Percentiles rank a stretch among this genome's conserved stretches.
Conservation (phyloP, 2,113 vertebrate genomes). For the Vidua chalybeata region DNA sequence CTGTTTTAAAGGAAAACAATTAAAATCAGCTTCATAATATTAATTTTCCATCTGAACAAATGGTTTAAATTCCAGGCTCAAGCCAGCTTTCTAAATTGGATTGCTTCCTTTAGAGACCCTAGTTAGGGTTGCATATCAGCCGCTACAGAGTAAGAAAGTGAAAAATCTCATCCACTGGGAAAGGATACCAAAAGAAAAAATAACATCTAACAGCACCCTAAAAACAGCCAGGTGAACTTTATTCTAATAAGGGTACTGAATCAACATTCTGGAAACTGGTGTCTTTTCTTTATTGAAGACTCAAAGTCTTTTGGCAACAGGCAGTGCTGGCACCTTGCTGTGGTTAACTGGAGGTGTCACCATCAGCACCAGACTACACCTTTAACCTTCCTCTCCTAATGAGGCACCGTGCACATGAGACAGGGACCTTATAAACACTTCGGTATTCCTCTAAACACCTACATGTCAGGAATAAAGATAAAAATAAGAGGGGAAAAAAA, state of each 20-base stretch:
- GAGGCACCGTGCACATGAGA: neutral
- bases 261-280: neutral
- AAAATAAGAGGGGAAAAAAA: fast-evolving
- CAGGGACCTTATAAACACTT: neutral
- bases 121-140: neutral
- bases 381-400: neutral
- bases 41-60: neutral
- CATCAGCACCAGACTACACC: neutral
- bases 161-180: neutral
- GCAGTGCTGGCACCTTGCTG: neutral
- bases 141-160: neutral
- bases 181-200: neutral
- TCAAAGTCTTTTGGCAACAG: neutral
- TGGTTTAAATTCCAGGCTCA: neutral
- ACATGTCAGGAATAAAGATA: neutral
- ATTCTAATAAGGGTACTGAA: neutral
- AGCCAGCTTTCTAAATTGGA: neutral
- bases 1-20: neutral
- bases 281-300: neutral
- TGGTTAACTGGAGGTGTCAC: neutral
- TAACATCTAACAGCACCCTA: neutral
- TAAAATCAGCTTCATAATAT: neutral
- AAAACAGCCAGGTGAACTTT: neutral
- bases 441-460: neutral
- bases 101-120: neutral